phyloP scores from a whole-genome alignment of 2,888 invertebrate genomes.

The Calliphora vomitoria region DNA sequence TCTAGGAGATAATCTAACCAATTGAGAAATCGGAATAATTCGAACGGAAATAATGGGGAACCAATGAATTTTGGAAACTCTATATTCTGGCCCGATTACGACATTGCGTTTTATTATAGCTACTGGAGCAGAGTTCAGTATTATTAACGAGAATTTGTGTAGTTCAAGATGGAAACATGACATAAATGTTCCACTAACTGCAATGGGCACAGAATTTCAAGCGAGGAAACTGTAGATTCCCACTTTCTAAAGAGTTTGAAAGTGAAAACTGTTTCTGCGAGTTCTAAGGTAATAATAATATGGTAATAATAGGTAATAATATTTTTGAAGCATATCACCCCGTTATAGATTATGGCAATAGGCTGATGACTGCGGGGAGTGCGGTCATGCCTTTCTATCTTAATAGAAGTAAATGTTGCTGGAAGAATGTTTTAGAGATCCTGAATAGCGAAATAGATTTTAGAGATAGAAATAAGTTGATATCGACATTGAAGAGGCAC shows the following conservation, averaged over 20 bases:
- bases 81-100: slow-evolving; percentile 26
- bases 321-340: no score
- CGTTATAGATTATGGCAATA: no score
- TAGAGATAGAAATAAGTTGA: no score
- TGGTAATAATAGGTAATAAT: slow-evolving; percentile 43
- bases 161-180: slow-evolving; percentile 60
- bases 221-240: slow-evolving; percentile 40
- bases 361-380: no score
- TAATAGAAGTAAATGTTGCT: not conserved
- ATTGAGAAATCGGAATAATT: no score
- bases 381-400: no score
- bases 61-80: no score
- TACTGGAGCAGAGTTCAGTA: slow-evolving; percentile 72
- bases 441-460: slow-evolving; percentile 39
- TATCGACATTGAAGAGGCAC: no score
- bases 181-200: slow-evolving; percentile 31
- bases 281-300: slow-evolving; percentile 12
- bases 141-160: slow-evolving; percentile 65
- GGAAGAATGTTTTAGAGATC: slow-evolving; percentile 17
- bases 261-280: not conserved
- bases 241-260: slow-evolving; percentile 17
- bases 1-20: no score
- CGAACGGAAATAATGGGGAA: no score
- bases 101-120: slow-evolving; percentile 66
- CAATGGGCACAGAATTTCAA: slow-evolving; percentile 36